A percentile compares a stretch with the other conserved stretches of the same genome.
Conservation (phyloP, 92 coral and sea anemone species). For the Bergia puertoricense region DNA sequence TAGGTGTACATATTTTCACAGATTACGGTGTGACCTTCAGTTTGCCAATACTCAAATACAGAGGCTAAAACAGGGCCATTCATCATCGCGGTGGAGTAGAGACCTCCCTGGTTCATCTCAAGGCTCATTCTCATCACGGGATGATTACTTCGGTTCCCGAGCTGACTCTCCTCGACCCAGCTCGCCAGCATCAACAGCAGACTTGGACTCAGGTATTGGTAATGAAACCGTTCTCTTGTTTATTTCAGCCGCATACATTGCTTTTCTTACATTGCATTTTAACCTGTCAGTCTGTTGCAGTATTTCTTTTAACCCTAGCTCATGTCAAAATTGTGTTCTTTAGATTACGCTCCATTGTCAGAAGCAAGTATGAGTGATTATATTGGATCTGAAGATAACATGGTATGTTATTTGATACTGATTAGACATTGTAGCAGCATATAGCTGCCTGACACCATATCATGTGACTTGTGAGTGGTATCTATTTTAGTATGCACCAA, state of each 20-base stretch:
- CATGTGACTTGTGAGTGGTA: neutral
- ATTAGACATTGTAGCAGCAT: neutral
- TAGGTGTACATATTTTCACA: conserved; percentile 17
- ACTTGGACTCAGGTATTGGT: conserved; percentile 83
- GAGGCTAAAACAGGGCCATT: conserved; percentile 91
- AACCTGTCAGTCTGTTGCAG: neutral
- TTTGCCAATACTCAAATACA: conserved; percentile 94
- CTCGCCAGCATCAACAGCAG: conserved; percentile 87
- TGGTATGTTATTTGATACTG: conserved; percentile 60
- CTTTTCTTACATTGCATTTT: conserved; percentile 6
- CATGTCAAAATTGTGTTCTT: neutral
- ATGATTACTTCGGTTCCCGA: conserved; percentile 65
- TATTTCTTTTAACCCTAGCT: neutral
- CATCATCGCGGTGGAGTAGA: conserved; percentile 80
- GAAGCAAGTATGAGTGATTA: conserved; percentile 88
- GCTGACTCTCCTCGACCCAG: conserved; percentile 84
- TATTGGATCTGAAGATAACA: conserved; percentile 84
- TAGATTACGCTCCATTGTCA: conserved; percentile 88
- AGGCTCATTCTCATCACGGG: conserved; percentile 58
- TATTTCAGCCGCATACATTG: neutral
- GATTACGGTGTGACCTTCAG: conserved; percentile 94
- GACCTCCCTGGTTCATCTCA: conserved; percentile 67
- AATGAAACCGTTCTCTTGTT: conserved; percentile 20
- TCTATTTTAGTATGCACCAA: neutral
- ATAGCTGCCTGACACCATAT: neutral